phyloP scores from a whole-genome alignment of 2,113 vertebrate species.

The Indri indri region DNA sequence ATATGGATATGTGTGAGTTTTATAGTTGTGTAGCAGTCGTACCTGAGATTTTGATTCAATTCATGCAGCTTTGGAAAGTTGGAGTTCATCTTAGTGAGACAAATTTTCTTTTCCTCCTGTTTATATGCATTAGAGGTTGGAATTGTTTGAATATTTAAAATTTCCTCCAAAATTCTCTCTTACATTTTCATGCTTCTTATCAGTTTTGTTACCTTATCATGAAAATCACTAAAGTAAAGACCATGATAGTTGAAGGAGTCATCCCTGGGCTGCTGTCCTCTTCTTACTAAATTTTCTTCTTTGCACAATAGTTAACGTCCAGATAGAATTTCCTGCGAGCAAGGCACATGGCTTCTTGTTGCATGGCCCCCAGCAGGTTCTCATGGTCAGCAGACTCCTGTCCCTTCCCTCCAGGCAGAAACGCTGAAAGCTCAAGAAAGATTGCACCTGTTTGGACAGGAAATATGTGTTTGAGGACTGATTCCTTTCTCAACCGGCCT shows the following conservation, averaged over 20 bases:
- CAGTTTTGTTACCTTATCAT: not conserved
- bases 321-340: accelerated
- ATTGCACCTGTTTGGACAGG: not conserved
- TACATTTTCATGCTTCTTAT: not conserved
- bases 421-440: not conserved
- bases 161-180: not conserved
- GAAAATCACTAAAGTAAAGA: not conserved
- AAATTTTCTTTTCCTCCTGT: not conserved
- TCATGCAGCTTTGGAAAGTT: not conserved
- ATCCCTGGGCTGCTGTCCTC: not conserved
- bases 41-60: accelerated
- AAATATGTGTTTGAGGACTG: not conserved
- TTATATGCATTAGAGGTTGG: not conserved
- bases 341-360: not conserved
- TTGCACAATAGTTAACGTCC: not conserved
- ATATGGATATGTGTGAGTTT: not conserved
- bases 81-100: not conserved
- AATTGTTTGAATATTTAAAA: not conserved
- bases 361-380: not conserved
- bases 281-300: not conserved
- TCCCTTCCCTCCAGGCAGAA: not conserved
- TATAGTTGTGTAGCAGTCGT: not conserved
- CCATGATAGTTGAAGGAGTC: not conserved
- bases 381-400: not conserved
- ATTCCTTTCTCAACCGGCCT: not conserved